A percentile compares a stretch with the other conserved stretches of the same genome.
Evolutionary conservation across 2,888 invertebrate species (phyloP).

Genomic region (Drosophila mulleri): DNA sequence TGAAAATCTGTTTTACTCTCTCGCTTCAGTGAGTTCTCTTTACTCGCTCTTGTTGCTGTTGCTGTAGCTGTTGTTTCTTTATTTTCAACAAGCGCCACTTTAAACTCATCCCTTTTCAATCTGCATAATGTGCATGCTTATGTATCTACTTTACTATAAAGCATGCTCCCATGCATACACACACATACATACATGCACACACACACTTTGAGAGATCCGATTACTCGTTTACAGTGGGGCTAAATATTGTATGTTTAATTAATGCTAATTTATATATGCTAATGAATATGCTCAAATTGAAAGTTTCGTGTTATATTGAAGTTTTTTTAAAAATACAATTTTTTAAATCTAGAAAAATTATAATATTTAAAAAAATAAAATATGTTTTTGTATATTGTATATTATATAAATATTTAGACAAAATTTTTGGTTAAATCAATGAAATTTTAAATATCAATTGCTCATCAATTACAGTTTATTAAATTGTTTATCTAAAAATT

Average conservation of each 20-base stretch:
- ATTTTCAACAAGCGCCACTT: constrained; percentile 71
- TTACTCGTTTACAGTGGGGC: constrained; percentile 63
- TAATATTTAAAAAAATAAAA: neutral
- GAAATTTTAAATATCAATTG: neutral
- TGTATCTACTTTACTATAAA: constrained; percentile 76
- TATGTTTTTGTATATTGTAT: neutral
- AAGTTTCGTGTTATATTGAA: neutral
- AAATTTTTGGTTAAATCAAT: neutral
- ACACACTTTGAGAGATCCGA: constrained; percentile 50
- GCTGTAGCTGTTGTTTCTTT: constrained; percentile 43
- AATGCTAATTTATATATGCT: neutral
- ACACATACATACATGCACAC: constrained; percentile 6
- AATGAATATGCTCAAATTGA: constrained; percentile 9
- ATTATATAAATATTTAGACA: neutral
- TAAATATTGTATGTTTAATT: constrained; percentile 11
- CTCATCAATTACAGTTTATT: neutral
- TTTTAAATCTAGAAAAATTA: neutral
- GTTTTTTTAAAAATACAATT: neutral
- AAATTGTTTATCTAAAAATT: neutral
- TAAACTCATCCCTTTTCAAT: constrained; percentile 70
- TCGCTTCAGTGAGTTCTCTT: constrained; percentile 25
- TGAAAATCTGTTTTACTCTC: constrained; percentile 46
- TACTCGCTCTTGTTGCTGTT: constrained; percentile 1
- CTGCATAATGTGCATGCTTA: constrained; percentile 73
- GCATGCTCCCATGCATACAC: constrained; percentile 44